Evolutionary conservation across 1,140 invertebrate genomes (phyloP), one percentile per base, ranked within the genome.

Genomic region (Melitaea cinxia): DNA sequence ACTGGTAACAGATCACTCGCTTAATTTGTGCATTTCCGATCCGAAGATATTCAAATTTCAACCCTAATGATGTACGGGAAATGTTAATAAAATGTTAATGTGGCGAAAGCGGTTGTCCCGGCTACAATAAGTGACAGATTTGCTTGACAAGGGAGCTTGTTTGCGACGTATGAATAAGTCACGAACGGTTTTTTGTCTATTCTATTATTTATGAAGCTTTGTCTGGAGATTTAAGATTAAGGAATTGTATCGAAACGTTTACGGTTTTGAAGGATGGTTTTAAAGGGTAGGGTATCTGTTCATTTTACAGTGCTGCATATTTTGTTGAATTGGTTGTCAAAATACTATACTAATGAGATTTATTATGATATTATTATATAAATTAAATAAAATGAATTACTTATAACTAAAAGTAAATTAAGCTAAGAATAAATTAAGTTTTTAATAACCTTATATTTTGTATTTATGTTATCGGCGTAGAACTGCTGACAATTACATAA

Each of bases 21-120:
- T 90, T 90, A 90, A 90, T 88, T 90, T 87, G 84, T 88, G 85
- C 88, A 90, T 90, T 90, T 90, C 85, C 85, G 86, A 88, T 87
- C 81, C 72, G 75, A 77, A 78, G 86, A 90, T 90, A 90, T 90
- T 90, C 86, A 90, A 90, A 90, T 90, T 79, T 82, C 77, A 83
- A 82, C 88, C 75, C 80, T 90, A 90, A 90, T 90, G 86, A 88
- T 77, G 81, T 76, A 76, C 72, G 79, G 80, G 77, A 87, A 90
- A 90, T 90, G 88, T 85, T 90, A 90, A 90, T 90, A 90, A 88
- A 90, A 90, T 90, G 85, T 88, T 88, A 90, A 90, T 90, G 81
- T 72, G 64, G 77, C 80, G 83, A 82, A 83, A 86, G 84, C 82
- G 82, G 80, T 70, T 77, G 61, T 68, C 65, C 66, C 65, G 55